These are phyloP conservation scores for Rambutsinella grinnellia DNA, from an alignment of 2,888 invertebrate genomes.

Conservation along the genomic window DNA sequence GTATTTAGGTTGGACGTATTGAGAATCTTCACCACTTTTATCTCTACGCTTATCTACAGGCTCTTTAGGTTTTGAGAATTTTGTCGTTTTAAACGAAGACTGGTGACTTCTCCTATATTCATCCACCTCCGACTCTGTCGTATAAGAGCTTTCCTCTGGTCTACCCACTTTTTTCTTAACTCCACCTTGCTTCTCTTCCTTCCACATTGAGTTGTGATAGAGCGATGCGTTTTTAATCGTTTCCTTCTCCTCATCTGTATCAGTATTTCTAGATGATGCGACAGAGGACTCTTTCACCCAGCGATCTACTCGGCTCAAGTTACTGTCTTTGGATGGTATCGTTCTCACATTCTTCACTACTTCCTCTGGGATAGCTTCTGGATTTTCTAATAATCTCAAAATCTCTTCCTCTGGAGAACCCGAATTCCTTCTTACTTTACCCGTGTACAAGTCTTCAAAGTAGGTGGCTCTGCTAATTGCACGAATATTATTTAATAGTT, in stretches of 20 bases:
- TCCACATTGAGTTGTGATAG: conserved; percentile 60
- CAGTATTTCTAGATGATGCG: conserved; percentile 13
- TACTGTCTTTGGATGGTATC: conserved; percentile 30
- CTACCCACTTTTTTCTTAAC: not conserved
- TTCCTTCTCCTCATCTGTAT: conserved; percentile 25
- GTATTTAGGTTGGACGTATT: not conserved
- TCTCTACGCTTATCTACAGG: no score
- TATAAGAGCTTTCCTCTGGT: conserved; percentile 7
- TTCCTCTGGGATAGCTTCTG: not conserved
- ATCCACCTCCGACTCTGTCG: conserved; percentile 36
- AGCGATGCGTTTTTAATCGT: conserved; percentile 47
- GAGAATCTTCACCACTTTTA: conserved; percentile 6
- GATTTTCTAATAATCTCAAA: conserved; percentile 33
- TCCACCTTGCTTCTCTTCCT: conserved; percentile 34
- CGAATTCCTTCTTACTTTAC: conserved; percentile 40
- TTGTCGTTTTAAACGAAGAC: conserved; percentile 4
- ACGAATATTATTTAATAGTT: conserved; percentile 63
- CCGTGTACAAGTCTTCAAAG: conserved; percentile 61
- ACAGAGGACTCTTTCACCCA: conserved; percentile 55
- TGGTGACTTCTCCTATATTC: conserved; percentile 6
- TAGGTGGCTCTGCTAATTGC: conserved; percentile 63
- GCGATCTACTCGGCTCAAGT: conserved; percentile 46
- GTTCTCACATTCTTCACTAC: not conserved
- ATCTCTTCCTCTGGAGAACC: conserved; percentile 51
- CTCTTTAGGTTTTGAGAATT: conserved; percentile 2